phyloP scores from a whole-genome alignment of 2,888 invertebrate genomes.

The Lathronympha strigana region DNA sequence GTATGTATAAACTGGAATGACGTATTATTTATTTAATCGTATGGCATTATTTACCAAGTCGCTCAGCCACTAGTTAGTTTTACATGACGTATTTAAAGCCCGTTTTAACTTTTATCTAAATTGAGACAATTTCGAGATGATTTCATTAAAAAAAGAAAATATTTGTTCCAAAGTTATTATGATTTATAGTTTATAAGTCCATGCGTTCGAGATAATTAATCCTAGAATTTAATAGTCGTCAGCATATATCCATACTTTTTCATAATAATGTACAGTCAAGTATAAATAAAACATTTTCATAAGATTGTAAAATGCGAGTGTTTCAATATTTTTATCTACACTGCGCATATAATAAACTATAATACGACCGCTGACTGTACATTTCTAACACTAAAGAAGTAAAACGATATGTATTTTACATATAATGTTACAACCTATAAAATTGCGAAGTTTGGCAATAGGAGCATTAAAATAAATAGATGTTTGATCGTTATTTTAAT shows the following conservation, averaged over 20 bases:
- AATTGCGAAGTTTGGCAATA: conserved; percentile 19
- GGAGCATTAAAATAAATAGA: conserved; percentile 1
- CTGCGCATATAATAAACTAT: background rate
- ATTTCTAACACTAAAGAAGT: conserved; percentile 10
- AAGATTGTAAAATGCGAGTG: background rate
- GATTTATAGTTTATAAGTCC: background rate
- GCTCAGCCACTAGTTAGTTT: too few relatives aligned
- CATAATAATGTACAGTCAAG: background rate
- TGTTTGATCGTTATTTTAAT: background rate
- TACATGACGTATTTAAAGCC: conserved; percentile 32
- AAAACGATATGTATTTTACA: conserved; percentile 33
- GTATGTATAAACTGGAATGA: conserved; percentile 25
- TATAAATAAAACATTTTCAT: background rate
- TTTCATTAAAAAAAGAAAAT: background rate
- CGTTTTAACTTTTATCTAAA: background rate
- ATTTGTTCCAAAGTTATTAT: background rate
- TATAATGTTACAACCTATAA: conserved; percentile 16
- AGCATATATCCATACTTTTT: background rate
- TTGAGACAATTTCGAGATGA: conserved; percentile 9
- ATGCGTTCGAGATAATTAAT: background rate
- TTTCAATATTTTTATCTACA: background rate
- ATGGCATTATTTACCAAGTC: too few relatives aligned
- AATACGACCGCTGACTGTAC: conserved; percentile 2
- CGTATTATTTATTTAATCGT: too few relatives aligned
- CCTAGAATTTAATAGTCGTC: background rate